Base-by-base conservation (phyloP, 2,888 invertebrate species). In the Heliconius charithonia region DNA sequence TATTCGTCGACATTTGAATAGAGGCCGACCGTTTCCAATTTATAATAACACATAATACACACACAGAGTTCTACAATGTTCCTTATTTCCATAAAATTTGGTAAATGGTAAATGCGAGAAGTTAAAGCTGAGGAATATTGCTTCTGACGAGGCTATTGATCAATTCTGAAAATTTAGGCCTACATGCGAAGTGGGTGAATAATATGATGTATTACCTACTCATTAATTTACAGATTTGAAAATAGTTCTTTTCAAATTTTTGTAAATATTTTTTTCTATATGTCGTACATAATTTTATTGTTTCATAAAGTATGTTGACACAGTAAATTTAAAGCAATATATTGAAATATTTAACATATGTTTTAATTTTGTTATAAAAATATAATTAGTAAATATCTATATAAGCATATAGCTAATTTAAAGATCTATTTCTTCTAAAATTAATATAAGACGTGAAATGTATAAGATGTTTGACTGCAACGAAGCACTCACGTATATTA, bases 1-100 rank as follows among this genome's bases (percentile, higher is more conserved):
- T 86, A 86, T 88, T 85, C 85, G 82, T 83, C 83, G 83, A 84
- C 85, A 86, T 88, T 87, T 88, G 85, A 88, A 89, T 86, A 86
- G 85, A 82, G 78, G 80, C 82, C 80, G 81, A 83, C 83, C 86
- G 84, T 85, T 83, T 77, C 84, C 81, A 84, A 86, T 87, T 85
- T 80, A 85, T 85, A 84, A 85, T 83, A 84, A 83, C 82, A 82
- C 82, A 83, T 82, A 83, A 83, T 82, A 83, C 73, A 79, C 83
- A 84, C 83, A 82, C 81, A 9, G 72, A 72, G 37, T 59, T n/a
- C 80, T 82, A 75, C 77, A 81, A 80, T 79, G 82, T 82, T 83
- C 80, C 82, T 81, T 84, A 85, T 86, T 85, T 83, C 82, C 84
- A 84, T 84, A 85, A 83, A 83, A 83, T 84, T 83, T 79, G 79